Evolutionary conservation across 2,113 vertebrate genomes (phyloP), one percentile per base, ranked within the genome.

Genomic region (Aspidoscelis tigris): DNA sequence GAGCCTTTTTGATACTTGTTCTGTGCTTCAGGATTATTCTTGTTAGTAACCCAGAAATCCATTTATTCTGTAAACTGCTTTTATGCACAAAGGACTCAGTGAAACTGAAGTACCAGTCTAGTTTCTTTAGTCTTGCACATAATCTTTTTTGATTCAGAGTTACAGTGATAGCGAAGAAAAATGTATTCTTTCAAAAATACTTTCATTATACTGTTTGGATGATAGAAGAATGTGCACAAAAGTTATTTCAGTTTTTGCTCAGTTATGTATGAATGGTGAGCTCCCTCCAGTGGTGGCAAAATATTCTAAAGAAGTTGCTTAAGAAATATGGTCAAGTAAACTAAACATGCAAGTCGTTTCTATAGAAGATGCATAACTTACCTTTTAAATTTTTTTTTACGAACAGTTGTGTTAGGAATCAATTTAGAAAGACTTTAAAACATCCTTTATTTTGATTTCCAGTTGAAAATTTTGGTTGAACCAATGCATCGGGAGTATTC

Each of bases 251-350:
- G 11, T 12, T 6, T 65, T 3, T 73, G n/a, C 14, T 14, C 5
- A 39, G 18, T 14, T 43, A 78, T 72, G 76, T 71, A 72, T 58
- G 87, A 89, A 44, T 64, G 70, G 10, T 1, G 83, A 80, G 87
- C 91, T 87, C 93, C 93, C 90, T 91, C 92, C 92, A 87, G 89
- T 86, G 66, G 41, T 1, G 2, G 26, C 1, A 11, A 8, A 75
- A 18, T 18, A 1, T 70, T 81, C 22, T 16, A 20, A 80, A 47
- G 33, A 39, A 88, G 41, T 43, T 12, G 69, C 77, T 77, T 3
- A 2, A 64, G 5, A 55, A 64, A 82, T 82, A 18, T 65, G 0
- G 4, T 50, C 9, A 33, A 0, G 47, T 80, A 1, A 24, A 26
- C 68, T 16, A 47, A 81, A 3, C 50, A 80, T 39, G n/a, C 76